Evolutionary conservation across 2,797 vertebrate genomes (phyloP).

Genomic region (Sebastes oblongus): DNA sequence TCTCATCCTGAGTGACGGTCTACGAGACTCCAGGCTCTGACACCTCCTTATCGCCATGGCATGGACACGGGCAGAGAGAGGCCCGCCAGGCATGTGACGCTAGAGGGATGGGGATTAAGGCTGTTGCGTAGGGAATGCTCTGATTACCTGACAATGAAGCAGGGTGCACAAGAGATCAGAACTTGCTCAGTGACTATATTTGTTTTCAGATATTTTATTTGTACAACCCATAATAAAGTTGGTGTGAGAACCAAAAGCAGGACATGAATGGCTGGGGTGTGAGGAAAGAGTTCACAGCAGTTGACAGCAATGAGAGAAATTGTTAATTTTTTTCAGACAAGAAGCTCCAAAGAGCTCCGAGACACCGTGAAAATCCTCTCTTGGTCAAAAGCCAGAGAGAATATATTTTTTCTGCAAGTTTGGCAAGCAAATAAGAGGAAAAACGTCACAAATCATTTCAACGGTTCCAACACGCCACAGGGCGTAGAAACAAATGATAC

Average conservation of each 20-base stretch:
- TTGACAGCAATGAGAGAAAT: slow-evolving; percentile 23
- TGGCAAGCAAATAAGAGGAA: slow-evolving; percentile 40
- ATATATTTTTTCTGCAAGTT: slow-evolving; percentile 41
- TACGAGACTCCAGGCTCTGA: slow-evolving; percentile 79
- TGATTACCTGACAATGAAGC: slow-evolving; percentile 60
- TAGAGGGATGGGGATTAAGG: slow-evolving; percentile 63
- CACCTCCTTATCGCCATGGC: slow-evolving; percentile 83
- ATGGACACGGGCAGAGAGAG: slow-evolving; percentile 70
- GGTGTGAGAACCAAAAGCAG: slow-evolving; percentile 38
- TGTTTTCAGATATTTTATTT: slow-evolving; percentile 52
- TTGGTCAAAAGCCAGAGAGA: slow-evolving; percentile 40
- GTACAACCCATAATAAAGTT: slow-evolving; percentile 33
- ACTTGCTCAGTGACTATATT: slow-evolving; percentile 15
- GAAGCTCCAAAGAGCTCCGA: slow-evolving; percentile 15
- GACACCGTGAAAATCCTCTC: slow-evolving; percentile 27
- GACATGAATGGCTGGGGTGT: slow-evolving; percentile 20
- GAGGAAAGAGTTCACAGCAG: slow-evolving; percentile 52
- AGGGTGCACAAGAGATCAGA: slow-evolving; percentile 7
- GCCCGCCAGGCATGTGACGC: slow-evolving; percentile 80
- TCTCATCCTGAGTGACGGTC: slow-evolving; percentile 82
- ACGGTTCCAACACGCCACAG: slow-evolving; percentile 20
- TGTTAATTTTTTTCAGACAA: slow-evolving; percentile 14
- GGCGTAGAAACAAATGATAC: slow-evolving; percentile 16
- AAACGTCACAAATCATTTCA: slow-evolving; percentile 44
- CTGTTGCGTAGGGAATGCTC: slow-evolving; percentile 47